Evolutionary conservation across 2,888 invertebrate genomes (phyloP), one percentile per base, ranked within the genome.

Genomic region (Caradrina kadenii): DNA sequence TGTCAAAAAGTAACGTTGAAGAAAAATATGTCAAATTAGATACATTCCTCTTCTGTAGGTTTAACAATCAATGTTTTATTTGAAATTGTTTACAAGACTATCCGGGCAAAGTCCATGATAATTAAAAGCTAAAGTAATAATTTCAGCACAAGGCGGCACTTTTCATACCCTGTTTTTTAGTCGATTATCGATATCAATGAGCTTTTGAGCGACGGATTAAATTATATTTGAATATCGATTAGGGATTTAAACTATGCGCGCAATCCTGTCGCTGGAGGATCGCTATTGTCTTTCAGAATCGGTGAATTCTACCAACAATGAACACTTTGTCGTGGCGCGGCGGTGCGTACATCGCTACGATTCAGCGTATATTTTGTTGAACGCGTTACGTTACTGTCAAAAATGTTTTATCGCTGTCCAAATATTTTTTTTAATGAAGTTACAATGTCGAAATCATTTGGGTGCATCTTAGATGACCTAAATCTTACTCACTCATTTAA

Each of bases 281-380:
- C 74, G 86, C 89, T 86, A 87, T 93, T 91, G 92, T 93, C 88
- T 92, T 87, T 84, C 81, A 84, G 89, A 89, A 91, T 90, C 89
- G 87, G 85, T 86, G 85, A 86, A 86, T 84, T 87, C 83, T 73
- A 83, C 76, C 73, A 82, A 93, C 89, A 92, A 92, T 89, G 86
- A 88, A 71, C 75, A 89, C 87, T 89, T 91, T 90, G 90, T 91
- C 84, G 86, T 78, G 63, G 87, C 76, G 87, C 90, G 87, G 76
- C 81, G 84, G 80, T 86, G 90, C 88, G 88, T 87, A 73, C 73
- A 67, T 78, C 76, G 80, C 80, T 64, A 68, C 77, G 61, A 72
- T 76, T 82, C 80, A 66, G 65, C 69, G 69, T 63, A 73, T 49
- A 74, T 80, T 84, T 80, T 78, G 76, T 68, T 73, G 19, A 79